Evolutionary conservation across 1,140 invertebrate species (phyloP).

Genomic region (Nephila pilipes): DNA sequence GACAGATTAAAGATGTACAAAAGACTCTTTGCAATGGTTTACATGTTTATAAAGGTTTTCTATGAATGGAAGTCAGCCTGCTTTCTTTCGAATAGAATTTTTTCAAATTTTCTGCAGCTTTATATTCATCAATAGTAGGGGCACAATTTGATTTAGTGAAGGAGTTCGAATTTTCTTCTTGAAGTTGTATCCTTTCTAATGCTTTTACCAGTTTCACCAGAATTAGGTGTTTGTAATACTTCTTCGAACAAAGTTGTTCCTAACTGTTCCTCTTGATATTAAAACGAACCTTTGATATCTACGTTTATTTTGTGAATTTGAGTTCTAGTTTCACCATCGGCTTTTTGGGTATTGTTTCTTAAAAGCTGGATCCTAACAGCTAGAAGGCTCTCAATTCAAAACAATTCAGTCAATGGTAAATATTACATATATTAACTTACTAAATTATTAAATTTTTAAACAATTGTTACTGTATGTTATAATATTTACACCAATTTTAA

Average conservation of each 20-base stretch:
- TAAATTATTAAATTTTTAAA: no score
- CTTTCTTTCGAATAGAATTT: slow-evolving; percentile 10
- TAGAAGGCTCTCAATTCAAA: no score
- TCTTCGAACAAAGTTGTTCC: not conserved
- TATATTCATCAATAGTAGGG: not conserved
- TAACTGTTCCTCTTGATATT: not conserved
- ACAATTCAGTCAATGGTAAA: no score
- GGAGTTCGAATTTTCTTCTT: not conserved
- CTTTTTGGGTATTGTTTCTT: not conserved
- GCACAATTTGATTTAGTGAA: not conserved
- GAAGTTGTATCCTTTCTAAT: not conserved
- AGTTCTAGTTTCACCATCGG: no score
- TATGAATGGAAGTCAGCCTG: not conserved
- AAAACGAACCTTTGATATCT: not conserved
- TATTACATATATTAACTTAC: no score
- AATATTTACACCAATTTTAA: no score
- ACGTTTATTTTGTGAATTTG: slow-evolving; percentile 13
- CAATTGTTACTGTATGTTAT: no score
- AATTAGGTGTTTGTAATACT: no score
- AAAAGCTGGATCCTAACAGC: not conserved
- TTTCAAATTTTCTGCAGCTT: not conserved
- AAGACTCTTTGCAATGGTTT: not conserved
- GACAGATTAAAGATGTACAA: not conserved
- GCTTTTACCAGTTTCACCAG: not conserved
- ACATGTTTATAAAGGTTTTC: not conserved